Conservation (phyloP, 2,113 vertebrate genomes). For the Phylloscopus whistleri region DNA sequence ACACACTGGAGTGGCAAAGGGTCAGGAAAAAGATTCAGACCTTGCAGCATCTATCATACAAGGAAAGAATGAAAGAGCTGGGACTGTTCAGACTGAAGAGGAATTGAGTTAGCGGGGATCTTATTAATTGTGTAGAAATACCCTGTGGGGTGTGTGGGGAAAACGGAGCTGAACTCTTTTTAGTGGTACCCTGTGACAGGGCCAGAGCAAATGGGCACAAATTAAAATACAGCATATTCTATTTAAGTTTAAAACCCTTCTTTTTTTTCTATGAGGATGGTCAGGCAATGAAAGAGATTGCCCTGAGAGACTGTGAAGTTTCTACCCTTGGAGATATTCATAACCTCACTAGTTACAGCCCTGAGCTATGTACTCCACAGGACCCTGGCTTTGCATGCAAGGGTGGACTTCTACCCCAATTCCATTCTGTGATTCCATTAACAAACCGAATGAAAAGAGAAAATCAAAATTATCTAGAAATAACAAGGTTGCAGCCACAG, state of each 20-base stretch:
- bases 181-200: not conserved
- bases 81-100: not conserved
- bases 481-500: not conserved
- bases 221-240: not conserved
- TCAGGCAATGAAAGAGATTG: not conserved
- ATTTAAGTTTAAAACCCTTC: not conserved
- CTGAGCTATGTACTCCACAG: not conserved
- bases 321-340: not conserved
- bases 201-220: not conserved
- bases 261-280: not conserved
- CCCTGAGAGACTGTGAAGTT: not conserved
- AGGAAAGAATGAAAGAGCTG: not conserved
- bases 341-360: not conserved
- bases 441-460: not conserved
- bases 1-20: not conserved
- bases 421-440: not conserved
- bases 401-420: not conserved
- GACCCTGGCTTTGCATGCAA: not conserved
- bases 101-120: not conserved
- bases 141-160: not conserved
- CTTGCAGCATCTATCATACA: not conserved
- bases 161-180: not conserved
- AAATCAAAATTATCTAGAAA: not conserved
- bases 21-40: not conserved
- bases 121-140: not conserved